Evolutionary conservation across 37 sponge, comb jelly and placozoan species (phyloP).

Genomic region (Hexactinellida sp.): DNA sequence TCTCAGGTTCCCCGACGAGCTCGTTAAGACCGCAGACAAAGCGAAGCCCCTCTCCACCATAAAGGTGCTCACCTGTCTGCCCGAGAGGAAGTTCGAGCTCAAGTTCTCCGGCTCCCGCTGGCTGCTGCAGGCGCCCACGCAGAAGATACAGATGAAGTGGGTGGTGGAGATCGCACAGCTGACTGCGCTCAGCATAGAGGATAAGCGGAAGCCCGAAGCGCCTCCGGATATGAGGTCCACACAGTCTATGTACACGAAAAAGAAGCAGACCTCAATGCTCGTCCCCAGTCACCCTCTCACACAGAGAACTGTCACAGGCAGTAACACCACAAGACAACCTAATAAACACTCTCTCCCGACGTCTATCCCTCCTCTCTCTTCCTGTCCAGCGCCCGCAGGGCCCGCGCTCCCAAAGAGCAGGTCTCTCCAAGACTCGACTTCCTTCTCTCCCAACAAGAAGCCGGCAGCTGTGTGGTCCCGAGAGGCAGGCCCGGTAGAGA

Average conservation of each 20-base stretch:
- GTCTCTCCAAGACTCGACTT: neutral
- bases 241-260: neutral
- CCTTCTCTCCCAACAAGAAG: neutral
- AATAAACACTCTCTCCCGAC: neutral
- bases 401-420: too few relatives aligned
- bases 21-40: neutral
- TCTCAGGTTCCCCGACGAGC: neutral
- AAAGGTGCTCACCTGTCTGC: neutral
- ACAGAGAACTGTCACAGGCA: neutral
- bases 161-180: neutral
- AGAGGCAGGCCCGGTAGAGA: neutral
- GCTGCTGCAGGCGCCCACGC: neutral
- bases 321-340: neutral
- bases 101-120: neutral
- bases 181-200: neutral
- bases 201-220: neutral
- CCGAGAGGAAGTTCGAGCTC: neutral
- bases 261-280: neutral
- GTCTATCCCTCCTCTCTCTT: neutral
- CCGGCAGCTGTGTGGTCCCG: neutral
- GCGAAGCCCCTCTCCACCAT: neutral
- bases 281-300: neutral
- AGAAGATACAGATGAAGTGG: slow-evolving; percentile 13
- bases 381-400: too few relatives aligned
- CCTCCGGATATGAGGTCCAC: neutral